A percentile compares a stretch with the other conserved stretches of the same genome.
These are phyloP conservation scores for Ceyx cyanopectus DNA, from an alignment of 2,113 vertebrate genomes.

Conservation along the genomic window DNA sequence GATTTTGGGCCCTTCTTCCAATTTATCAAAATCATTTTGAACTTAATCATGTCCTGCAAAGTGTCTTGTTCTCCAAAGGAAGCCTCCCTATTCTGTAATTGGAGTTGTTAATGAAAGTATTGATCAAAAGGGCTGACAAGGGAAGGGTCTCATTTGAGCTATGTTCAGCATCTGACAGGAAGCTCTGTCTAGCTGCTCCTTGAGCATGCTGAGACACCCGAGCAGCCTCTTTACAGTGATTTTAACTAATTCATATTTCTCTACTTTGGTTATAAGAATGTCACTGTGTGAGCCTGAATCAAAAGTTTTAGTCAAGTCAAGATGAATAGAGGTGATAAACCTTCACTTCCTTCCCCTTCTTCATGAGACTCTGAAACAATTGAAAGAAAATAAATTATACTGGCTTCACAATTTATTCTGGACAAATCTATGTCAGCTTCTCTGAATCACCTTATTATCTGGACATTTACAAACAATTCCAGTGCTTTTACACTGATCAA, in stretches of 20 bases:
- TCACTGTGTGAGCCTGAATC: neutral
- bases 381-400: neutral
- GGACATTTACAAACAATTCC: neutral
- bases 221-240: neutral
- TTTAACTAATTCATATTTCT: neutral
- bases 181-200: neutral
- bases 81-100: neutral
- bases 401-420: constrained; percentile 25
- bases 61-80: neutral
- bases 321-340: constrained; percentile 28
- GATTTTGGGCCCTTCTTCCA: constrained; percentile 27
- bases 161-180: neutral
- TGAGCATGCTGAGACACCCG: neutral
- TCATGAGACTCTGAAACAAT: neutral
- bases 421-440: neutral
- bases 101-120: constrained; percentile 54
- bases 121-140: constrained; percentile 7
- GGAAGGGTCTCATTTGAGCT: neutral
- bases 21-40: constrained; percentile 39
- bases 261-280: neutral
- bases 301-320: constrained; percentile 27
- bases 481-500: neutral
- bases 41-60: constrained; percentile 25
- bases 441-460: constrained; percentile 20
- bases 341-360: neutral